Percentiles rank a stretch among this genome's conserved stretches.
Conservation (phyloP, 2,888 invertebrate species). For the Zaprionus obscuricornis region DNA sequence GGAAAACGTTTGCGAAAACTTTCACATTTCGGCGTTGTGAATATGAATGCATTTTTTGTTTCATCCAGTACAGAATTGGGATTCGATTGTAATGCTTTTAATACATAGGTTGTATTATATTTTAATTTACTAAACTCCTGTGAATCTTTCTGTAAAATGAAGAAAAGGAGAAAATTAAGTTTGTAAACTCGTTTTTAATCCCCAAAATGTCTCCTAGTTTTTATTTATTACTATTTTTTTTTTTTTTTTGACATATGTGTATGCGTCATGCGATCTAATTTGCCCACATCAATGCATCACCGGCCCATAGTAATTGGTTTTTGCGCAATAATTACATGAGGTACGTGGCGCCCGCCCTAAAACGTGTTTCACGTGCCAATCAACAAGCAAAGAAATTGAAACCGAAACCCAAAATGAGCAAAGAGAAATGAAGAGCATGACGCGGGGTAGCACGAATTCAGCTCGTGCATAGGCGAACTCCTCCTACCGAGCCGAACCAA, state of each 20-base stretch:
- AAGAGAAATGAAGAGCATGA: conserved; percentile 12
- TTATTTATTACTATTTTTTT: too few species aligned
- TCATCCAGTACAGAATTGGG: conserved; percentile 52
- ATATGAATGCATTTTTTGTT: conserved; percentile 61
- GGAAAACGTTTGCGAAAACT: conserved; percentile 80
- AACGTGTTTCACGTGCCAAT: conserved; percentile 68
- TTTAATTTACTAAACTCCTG: conserved; percentile 82
- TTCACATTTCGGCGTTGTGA: conserved; percentile 82
- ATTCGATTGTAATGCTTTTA: conserved; percentile 64
- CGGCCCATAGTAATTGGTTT: conserved; percentile 17
- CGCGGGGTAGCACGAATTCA: conserved; percentile 50
- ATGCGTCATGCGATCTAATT: too few species aligned
- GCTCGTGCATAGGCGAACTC: conserved; percentile 20
- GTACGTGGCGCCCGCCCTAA: conserved; percentile 40
- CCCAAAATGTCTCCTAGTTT: too few species aligned
- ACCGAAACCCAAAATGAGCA: conserved; percentile 12
- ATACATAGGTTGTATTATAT: conserved; percentile 81
- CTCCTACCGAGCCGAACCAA: too few species aligned
- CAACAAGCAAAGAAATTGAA: conserved; percentile 35
- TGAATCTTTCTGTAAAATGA: conserved; percentile 81
- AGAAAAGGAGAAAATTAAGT: too few species aligned
- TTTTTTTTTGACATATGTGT: too few species aligned
- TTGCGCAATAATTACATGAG: conserved; percentile 33
- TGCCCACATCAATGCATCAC: too few species aligned
- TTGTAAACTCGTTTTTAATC: too few species aligned